A percentile compares a stretch with the other conserved stretches of the same genome.
Evolutionary conservation across 2,888 invertebrate genomes (phyloP).

Genomic region (Drosophila sordidula): DNA sequence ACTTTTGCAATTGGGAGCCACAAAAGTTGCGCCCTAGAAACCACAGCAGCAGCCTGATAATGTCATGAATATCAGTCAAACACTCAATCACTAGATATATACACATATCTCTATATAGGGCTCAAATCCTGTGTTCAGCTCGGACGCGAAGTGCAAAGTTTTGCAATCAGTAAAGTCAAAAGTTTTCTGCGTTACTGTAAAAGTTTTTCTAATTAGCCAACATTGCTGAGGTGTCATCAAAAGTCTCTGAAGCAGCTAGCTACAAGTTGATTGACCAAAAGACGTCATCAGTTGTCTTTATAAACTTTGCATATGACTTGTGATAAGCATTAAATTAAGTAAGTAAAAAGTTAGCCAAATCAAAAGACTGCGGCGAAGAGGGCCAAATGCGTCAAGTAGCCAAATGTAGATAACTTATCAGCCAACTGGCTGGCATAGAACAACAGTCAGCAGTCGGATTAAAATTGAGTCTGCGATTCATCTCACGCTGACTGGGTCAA

Average conservation of each 20-base stretch:
- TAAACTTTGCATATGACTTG: constrained; percentile 45
- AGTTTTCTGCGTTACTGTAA: constrained; percentile 52
- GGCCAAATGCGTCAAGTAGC: constrained; percentile 39
- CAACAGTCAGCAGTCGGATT: constrained; percentile 11
- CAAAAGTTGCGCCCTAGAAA: constrained; percentile 25
- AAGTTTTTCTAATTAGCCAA: constrained; percentile 70
- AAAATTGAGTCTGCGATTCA: constrained; percentile 32
- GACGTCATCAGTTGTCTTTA: constrained; percentile 39
- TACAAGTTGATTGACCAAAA: constrained; percentile 45
- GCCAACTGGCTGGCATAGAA: constrained; percentile 1
- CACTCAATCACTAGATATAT: constrained; percentile 48
- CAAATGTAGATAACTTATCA: constrained; percentile 38
- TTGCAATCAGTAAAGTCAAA: constrained; percentile 72
- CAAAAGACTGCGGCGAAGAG: background rate
- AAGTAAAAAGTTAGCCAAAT: constrained; percentile 42
- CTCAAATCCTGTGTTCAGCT: background rate
- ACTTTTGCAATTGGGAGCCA: constrained; percentile 43
- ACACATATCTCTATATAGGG: constrained; percentile 9
- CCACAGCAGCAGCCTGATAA: constrained; percentile 57
- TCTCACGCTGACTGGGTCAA: constrained; percentile 27
- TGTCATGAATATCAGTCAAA: constrained; percentile 45
- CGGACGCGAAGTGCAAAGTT: constrained; percentile 56
- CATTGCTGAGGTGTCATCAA: constrained; percentile 49
- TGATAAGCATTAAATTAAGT: constrained; percentile 51
- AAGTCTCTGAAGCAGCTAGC: background rate